phyloP scores from a whole-genome alignment of 2,113 vertebrate species.

The Myxocyprinus asiaticus region DNA sequence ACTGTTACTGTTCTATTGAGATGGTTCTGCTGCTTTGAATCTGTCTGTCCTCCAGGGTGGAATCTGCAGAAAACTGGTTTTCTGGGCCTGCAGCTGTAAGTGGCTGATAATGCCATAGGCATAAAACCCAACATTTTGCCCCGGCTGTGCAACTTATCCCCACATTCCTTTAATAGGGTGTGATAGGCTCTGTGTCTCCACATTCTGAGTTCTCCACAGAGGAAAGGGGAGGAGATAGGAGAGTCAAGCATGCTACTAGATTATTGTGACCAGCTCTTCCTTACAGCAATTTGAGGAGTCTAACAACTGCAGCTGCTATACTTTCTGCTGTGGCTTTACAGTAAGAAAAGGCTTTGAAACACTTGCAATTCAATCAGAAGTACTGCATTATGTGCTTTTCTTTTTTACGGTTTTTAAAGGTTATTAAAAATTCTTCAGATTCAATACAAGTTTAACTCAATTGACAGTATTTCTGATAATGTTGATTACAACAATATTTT shows the following conservation, averaged over 20 bases:
- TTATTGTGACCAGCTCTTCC: background rate
- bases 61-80: too few relatives aligned
- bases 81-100: background rate
- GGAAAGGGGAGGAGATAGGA: constrained; percentile 5
- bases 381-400: background rate
- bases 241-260: constrained; percentile 23
- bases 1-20: constrained; percentile 25
- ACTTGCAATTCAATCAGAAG: background rate
- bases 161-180: background rate
- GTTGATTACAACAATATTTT: too few relatives aligned
- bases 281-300: background rate
- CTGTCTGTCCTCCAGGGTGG: constrained; percentile 16
- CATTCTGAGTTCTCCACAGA: constrained; percentile 28
- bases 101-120: constrained; percentile 51
- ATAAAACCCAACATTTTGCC: constrained; percentile 33
- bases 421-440: too few relatives aligned
- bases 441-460: too few relatives aligned
- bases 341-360: background rate
- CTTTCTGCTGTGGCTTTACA: background rate
- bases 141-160: constrained; percentile 32
- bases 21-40: constrained; percentile 1
- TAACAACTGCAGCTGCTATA: background rate
- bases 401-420: background rate
- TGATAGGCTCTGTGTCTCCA: constrained; percentile 40
- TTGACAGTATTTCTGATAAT: too few relatives aligned